A percentile compares a stretch with the other conserved stretches of the same genome.
These are phyloP conservation scores for Branchellion lobata DNA, from an alignment of 2,888 invertebrate genomes.

Conservation along the genomic window DNA sequence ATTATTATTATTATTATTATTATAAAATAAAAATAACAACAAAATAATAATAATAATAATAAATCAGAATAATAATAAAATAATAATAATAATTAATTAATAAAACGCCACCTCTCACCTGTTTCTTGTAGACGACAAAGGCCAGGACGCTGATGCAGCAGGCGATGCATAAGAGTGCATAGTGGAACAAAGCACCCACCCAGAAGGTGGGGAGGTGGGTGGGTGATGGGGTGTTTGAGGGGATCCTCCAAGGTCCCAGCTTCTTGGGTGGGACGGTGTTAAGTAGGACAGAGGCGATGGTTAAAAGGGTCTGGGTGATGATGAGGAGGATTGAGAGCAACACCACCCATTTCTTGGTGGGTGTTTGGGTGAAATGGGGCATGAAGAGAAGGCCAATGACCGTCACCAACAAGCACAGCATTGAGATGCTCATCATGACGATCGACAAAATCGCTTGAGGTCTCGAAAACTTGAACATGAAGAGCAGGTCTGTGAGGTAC, in stretches of 20 bases:
- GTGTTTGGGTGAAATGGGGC: slow-evolving; percentile 61
- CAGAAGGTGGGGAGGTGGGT: slow-evolving; percentile 59
- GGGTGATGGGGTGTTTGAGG: slow-evolving; percentile 13
- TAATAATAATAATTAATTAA: neutral
- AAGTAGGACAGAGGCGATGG: slow-evolving; percentile 58
- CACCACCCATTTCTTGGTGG: slow-evolving; percentile 66
- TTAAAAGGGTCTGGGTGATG: slow-evolving; percentile 64
- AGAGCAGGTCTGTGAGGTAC: slow-evolving; percentile 29
- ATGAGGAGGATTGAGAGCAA: slow-evolving; percentile 64
- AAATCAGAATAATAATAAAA: neutral
- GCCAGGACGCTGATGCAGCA: slow-evolving; percentile 67
- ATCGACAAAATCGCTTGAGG: slow-evolving; percentile 64
- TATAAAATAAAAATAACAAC: too few relatives aligned
- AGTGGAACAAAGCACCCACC: slow-evolving; percentile 64
- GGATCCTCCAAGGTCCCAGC: neutral
- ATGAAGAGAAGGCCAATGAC: slow-evolving; percentile 64
- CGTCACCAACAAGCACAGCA: slow-evolving; percentile 63
- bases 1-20: too few relatives aligned
- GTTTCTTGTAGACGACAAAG: slow-evolving; percentile 67
- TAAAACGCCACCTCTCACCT: slow-evolving; percentile 10
- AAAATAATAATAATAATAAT: too few relatives aligned
- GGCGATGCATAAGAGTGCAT: slow-evolving; percentile 65
- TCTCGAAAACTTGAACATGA: slow-evolving; percentile 33
- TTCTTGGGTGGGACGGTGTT: neutral
- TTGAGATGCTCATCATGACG: slow-evolving; percentile 68